Evolutionary conservation across 2,888 invertebrate species (phyloP).

Genomic region (Diaperis boleti): DNA sequence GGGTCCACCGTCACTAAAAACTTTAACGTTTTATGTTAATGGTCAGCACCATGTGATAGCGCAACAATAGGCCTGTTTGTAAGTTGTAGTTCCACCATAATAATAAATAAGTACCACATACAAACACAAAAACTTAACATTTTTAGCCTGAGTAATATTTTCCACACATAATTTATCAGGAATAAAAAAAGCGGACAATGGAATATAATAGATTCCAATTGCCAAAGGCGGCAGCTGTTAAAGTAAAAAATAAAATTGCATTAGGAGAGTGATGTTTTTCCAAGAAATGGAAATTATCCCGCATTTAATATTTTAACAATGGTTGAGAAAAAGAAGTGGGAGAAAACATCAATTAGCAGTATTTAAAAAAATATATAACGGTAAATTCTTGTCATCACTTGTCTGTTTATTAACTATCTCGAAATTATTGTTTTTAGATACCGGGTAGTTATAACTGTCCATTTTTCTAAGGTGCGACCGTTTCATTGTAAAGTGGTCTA

Average conservation of each 20-base stretch:
- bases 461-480: neutral
- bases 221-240: neutral
- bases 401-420: too few relatives aligned
- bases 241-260: neutral
- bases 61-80: conserved; percentile 1
- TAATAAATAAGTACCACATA: neutral
- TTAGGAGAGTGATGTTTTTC: neutral
- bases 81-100: neutral
- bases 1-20: neutral
- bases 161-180: neutral
- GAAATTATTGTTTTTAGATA: too few relatives aligned
- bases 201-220: neutral
- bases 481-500: neutral
- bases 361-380: too few relatives aligned
- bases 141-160: neutral
- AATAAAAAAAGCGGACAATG: neutral
- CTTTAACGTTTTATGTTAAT: neutral
- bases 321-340: too few relatives aligned
- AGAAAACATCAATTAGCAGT: too few relatives aligned
- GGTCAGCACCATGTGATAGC: neutral
- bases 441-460: too few relatives aligned
- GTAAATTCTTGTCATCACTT: too few relatives aligned
- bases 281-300: neutral
- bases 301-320: neutral
- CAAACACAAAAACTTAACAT: neutral